Evolutionary conservation across 2,888 invertebrate species (phyloP), one percentile per base, ranked within the genome.

Genomic region (Scaptomyza reducta): DNA sequence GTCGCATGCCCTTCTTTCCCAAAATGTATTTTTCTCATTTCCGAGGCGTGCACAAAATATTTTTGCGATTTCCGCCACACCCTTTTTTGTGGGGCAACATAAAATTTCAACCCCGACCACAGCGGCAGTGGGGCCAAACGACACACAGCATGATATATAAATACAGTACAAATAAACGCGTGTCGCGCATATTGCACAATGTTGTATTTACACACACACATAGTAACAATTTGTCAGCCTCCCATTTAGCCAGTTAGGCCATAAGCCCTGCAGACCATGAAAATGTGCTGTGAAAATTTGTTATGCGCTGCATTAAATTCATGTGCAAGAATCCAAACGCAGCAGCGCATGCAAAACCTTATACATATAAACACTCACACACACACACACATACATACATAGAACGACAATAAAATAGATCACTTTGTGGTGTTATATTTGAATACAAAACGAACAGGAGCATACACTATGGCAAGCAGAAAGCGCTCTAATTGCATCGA

Each of bases 131-230:
- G 65, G 33, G 25, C 14, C 46, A 61, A 44, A 47, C 77, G 63
- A 63, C 73, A 63, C 73, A 66, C 80, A 80, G 80, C 84, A 71
- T 76, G 84, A 88, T 88, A 82, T 79, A 86, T 83, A 86, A 82
- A 86, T 86, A 79, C 87, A 88, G 77, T 85, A 70, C 86, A 83
- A 86, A 86, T 82, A 83, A 86, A 76, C 83, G 84, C 87, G 81
- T 85, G 83, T 82, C 86, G 74, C 74, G 86, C 83, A 87, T 85
- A 81, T 81, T 87, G 80, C 81, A 84, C 87, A 85, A 70, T 81
- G 67, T 79, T 79, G 79, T 79, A 87, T 81, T 81, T 87, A 81
- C 65, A 56, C 51, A 50, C 10, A 54, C 49, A 22, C 38, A 41
- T 60, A 66, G 70, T 74, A 65, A 88, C 85, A 88, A 84, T 88